Evolutionary conservation across 2,113 vertebrate genomes (phyloP).

Genomic region (Syngnathus floridae): DNA sequence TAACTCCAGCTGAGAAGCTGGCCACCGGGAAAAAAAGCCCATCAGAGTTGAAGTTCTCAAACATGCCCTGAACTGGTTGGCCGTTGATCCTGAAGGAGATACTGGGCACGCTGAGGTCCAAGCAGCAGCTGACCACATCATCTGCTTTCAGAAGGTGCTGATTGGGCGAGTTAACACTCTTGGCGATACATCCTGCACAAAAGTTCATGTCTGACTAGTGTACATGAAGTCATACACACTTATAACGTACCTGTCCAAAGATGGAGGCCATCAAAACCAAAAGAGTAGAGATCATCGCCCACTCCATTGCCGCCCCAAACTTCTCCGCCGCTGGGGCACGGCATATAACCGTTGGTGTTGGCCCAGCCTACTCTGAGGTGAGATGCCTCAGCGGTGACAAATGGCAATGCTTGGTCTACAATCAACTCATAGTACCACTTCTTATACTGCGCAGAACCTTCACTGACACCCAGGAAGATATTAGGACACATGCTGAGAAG

Average conservation of each 20-base stretch:
- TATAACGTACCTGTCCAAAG: constrained; percentile 81
- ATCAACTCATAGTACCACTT: constrained; percentile 97
- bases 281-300: constrained; percentile 91
- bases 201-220: neutral
- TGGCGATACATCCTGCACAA: constrained; percentile 79
- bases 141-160: constrained; percentile 84
- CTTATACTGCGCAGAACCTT: constrained; percentile 90
- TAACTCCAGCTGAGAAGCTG: constrained; percentile 92
- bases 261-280: constrained; percentile 90
- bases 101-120: constrained; percentile 90
- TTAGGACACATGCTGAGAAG: constrained; percentile 85
- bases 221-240: neutral
- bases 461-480: constrained; percentile 90
- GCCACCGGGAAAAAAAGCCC: constrained; percentile 93
- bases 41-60: constrained; percentile 95
- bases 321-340: constrained; percentile 87
- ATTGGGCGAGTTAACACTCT: constrained; percentile 87
- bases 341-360: constrained; percentile 84
- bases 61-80: constrained; percentile 96
- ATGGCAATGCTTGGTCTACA: constrained; percentile 84
- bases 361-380: constrained; percentile 94
- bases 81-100: constrained; percentile 97
- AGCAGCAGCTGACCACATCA: constrained; percentile 93
- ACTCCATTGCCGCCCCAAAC: constrained; percentile 93
- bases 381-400: constrained; percentile 87